phyloP scores from a whole-genome alignment of 1,140 invertebrate genomes.

The Philaenus spumarius region DNA sequence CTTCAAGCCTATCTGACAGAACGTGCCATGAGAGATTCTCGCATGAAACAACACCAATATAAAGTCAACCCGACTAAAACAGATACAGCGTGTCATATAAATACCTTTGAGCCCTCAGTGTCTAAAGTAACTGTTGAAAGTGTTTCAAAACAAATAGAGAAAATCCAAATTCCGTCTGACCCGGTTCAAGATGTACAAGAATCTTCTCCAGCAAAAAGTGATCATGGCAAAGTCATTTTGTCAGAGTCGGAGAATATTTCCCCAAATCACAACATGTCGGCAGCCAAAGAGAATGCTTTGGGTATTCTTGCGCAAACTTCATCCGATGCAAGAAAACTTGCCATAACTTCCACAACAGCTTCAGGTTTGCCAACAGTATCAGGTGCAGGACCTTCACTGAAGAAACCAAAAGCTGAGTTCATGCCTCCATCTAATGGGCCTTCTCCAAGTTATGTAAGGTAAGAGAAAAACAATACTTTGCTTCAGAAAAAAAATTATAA shows the following conservation, averaged over 20 bases:
- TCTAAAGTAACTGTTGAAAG: not conserved
- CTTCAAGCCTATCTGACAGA: slow-evolving; percentile 68
- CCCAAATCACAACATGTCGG: not conserved
- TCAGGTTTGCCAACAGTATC: not conserved
- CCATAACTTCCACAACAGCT: not conserved
- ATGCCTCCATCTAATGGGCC: slow-evolving; percentile 41
- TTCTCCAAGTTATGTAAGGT: slow-evolving; percentile 42
- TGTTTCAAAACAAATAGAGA: not conserved
- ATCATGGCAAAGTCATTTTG: too few species aligned
- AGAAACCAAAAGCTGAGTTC: slow-evolving; percentile 43
- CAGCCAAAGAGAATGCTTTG: slow-evolving; percentile 21
- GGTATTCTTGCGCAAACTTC: slow-evolving; percentile 20
- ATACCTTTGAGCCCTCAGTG: not conserved
- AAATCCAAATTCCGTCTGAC: not conserved
- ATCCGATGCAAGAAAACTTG: slow-evolving; percentile 5
- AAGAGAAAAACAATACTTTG: too few species aligned
- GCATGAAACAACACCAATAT: slow-evolving; percentile 57
- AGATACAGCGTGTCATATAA: not conserved
- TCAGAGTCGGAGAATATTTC: too few species aligned
- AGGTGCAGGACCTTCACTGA: slow-evolving; percentile 14
- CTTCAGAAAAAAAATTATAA: too few species aligned
- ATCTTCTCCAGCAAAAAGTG: too few species aligned
- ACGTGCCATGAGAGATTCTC: slow-evolving; percentile 61
- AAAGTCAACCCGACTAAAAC: slow-evolving; percentile 18
- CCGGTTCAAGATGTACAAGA: too few species aligned